Conservation (phyloP, 2,113 vertebrate genomes). For the Nycticryphes semicollaris region DNA sequence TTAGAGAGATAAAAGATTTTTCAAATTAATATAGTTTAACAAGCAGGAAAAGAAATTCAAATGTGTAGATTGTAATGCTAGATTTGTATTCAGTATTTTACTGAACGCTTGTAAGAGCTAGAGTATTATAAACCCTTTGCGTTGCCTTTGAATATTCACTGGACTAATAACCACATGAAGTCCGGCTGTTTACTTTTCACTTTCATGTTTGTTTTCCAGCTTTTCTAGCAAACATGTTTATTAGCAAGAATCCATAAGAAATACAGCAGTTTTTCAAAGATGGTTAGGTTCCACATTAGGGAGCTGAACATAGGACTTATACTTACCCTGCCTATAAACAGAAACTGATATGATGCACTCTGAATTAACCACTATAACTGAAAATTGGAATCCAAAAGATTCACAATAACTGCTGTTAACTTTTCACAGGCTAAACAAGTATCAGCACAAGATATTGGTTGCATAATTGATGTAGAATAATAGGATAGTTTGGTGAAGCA, state of each 20-base stretch:
- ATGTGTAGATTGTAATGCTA: neutral
- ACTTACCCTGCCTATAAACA: neutral
- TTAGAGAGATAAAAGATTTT: slow-evolving; percentile 51
- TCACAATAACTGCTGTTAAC: neutral
- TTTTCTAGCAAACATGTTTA: neutral
- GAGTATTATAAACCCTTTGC: neutral
- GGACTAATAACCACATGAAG: neutral
- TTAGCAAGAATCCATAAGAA: neutral
- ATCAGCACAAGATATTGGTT: neutral
- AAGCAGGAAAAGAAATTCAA: neutral
- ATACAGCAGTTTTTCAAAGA: neutral
- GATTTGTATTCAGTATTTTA: neutral
- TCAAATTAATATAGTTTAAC: slow-evolving; percentile 45
- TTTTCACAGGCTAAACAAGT: neutral
- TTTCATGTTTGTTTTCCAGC: neutral
- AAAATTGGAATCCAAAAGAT: neutral
- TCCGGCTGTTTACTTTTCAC: neutral
- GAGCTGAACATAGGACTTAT: neutral
- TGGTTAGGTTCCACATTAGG: neutral
- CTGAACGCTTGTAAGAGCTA: neutral
- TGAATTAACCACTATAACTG: neutral
- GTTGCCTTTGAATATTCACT: neutral
- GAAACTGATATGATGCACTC: neutral
- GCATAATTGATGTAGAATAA: neutral
- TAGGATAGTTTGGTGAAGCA: neutral